phyloP scores from a whole-genome alignment of 2,113 vertebrate genomes.

The Dasypus novemcinctus region DNA sequence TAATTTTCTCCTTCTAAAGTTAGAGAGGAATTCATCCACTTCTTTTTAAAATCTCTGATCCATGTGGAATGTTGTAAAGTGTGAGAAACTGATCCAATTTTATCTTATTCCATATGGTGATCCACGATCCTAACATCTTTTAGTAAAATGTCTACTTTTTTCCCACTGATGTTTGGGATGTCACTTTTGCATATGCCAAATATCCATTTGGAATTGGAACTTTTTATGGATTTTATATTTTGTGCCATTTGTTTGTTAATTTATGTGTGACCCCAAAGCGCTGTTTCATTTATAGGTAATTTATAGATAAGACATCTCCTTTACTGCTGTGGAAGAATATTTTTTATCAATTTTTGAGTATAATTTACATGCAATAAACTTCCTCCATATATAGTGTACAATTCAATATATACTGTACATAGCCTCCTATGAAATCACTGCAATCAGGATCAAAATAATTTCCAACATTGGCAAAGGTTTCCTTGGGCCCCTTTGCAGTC shows the following conservation, averaged over 20 bases:
- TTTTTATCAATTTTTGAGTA: not conserved
- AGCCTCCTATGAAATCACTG: not conserved
- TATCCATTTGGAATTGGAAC: not conserved
- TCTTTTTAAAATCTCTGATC: not conserved
- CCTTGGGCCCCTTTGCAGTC: not conserved
- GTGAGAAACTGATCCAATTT: not conserved
- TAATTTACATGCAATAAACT: not conserved
- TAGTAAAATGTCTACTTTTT: not conserved
- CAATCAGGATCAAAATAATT: not conserved
- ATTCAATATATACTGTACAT: not conserved
- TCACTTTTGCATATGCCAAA: not conserved
- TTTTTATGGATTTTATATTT: not conserved
- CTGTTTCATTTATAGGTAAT: not conserved
- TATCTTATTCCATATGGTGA: not conserved
- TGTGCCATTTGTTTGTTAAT: not conserved
- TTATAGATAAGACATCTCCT: not conserved
- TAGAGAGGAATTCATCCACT: not conserved
- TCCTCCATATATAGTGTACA: not conserved
- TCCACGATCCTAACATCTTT: not conserved
- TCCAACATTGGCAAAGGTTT: not conserved
- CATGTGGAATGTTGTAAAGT: not conserved
- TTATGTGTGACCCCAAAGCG: not conserved
- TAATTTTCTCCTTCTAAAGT: not conserved
- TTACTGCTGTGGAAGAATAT: not conserved
- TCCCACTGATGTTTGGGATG: not conserved